These are phyloP conservation scores for Ditylenchus weischeri DNA, from an alignment of 2,888 invertebrate species.

Conservation along the genomic window DNA sequence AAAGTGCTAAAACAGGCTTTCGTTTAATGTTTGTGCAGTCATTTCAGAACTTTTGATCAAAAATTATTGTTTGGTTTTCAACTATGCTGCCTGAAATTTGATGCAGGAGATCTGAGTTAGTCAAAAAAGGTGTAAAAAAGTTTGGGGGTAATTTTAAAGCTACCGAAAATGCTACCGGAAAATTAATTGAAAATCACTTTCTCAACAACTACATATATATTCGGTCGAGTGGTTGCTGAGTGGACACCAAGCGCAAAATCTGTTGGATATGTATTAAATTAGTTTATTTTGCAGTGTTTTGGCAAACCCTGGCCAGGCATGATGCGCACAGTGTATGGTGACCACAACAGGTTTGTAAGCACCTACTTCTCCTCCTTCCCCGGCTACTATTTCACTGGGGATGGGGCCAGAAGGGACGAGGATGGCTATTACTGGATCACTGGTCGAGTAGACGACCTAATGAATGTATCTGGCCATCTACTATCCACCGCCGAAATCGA, in stretches of 20 bases:
- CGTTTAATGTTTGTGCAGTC: too few species aligned
- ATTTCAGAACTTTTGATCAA: too few species aligned
- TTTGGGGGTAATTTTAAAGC: too few species aligned
- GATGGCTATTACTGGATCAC: slow-evolving; percentile 76
- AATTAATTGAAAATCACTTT: too few species aligned
- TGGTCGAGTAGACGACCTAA: slow-evolving; percentile 83
- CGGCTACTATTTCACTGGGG: slow-evolving; percentile 95
- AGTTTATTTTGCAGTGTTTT: slow-evolving; percentile 67
- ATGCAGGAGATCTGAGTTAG: too few species aligned
- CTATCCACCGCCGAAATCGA: slow-evolving; percentile 89
- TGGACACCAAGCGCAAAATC: not conserved
- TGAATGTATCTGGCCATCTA: slow-evolving; percentile 97
- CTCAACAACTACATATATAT: too few species aligned
- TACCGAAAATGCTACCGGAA: too few species aligned
- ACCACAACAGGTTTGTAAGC: slow-evolving; percentile 79
- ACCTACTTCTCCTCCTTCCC: slow-evolving; percentile 93
- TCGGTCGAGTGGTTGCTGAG: too few species aligned
- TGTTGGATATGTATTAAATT: not conserved
- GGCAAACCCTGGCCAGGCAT: slow-evolving; percentile 95
- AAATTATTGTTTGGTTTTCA: too few species aligned
- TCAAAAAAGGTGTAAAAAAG: too few species aligned
- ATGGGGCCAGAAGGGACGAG: slow-evolving; percentile 71
- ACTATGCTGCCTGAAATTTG: too few species aligned
- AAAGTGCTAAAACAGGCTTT: too few species aligned
- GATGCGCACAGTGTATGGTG: slow-evolving; percentile 87